Percentiles rank a stretch among this genome's conserved stretches.
Conservation (phyloP, 2,888 invertebrate species). For the Drosophila fulvimacula region DNA sequence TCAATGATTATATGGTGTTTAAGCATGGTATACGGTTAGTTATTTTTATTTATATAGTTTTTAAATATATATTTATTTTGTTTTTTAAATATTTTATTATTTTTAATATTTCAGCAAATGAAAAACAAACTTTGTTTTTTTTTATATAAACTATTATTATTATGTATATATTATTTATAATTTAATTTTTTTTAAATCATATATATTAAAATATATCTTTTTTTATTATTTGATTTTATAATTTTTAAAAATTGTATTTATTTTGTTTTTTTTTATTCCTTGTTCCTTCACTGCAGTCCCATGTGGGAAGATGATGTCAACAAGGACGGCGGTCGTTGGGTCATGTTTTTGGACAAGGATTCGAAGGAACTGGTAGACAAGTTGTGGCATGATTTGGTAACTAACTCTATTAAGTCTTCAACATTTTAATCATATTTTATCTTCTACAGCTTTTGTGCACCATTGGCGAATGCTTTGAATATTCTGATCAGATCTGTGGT, state of each 20-base stretch:
- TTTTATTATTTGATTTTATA: background rate
- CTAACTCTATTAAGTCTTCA: too few species aligned
- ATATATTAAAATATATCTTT: background rate
- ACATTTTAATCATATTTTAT: background rate
- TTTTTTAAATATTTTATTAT: too few species aligned
- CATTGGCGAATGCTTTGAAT: constrained; percentile 98
- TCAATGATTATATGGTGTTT: constrained; percentile 92
- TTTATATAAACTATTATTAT: too few species aligned
- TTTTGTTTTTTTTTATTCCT: background rate
- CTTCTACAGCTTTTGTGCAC: constrained; percentile 89
- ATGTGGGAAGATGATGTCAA: constrained; percentile 97
- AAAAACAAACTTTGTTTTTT: too few species aligned
- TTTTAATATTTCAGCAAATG: background rate
- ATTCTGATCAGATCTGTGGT: constrained; percentile 96
- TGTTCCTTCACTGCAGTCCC: constrained; percentile 85
- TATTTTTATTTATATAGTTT: background rate
- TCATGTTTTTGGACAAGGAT: constrained; percentile 89
- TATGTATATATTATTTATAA: background rate
- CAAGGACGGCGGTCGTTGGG: constrained; percentile 93
- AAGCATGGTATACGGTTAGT: constrained; percentile 86
- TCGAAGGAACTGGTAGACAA: constrained; percentile 89
- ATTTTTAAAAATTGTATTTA: too few species aligned
- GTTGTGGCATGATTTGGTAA: constrained; percentile 91
- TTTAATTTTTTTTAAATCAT: background rate
- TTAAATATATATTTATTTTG: background rate